Evolutionary conservation across 2,797 vertebrate species (phyloP).

Genomic region (Megaceryle alcyon): DNA sequence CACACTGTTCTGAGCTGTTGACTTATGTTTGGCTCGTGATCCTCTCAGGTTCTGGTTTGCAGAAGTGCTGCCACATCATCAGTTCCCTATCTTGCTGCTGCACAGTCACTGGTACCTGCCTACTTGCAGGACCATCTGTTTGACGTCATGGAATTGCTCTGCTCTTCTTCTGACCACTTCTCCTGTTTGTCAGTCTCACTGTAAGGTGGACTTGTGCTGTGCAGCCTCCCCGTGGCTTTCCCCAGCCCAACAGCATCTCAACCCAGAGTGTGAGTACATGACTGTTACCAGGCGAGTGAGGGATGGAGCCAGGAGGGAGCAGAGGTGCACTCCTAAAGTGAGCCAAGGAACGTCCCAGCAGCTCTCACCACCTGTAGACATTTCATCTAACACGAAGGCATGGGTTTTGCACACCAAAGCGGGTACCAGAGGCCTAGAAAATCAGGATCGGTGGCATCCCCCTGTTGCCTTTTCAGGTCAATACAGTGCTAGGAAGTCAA

Average conservation of each 20-base stretch:
- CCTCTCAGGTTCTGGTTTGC: neutral
- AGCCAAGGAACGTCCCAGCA: neutral
- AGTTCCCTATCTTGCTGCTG: neutral
- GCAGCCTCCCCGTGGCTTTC: neutral
- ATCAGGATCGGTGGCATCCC: neutral
- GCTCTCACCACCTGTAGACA: neutral
- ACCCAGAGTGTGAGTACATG: neutral
- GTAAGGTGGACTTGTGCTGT: neutral
- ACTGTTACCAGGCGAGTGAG: neutral
- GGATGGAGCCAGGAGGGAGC: neutral
- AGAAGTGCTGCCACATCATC: neutral
- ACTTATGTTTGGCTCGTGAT: neutral
- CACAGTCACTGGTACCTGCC: neutral
- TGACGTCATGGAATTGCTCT: neutral
- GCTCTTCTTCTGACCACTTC: neutral
- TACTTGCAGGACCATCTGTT: fast-evolving
- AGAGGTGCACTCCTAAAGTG: neutral
- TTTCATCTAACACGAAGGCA: neutral
- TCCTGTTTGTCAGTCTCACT: neutral
- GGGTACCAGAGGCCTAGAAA: neutral
- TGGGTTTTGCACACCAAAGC: neutral
- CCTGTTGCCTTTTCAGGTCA: neutral
- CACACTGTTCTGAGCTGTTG: neutral
- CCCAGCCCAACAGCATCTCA: neutral
- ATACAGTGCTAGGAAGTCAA: neutral